Base-by-base conservation (phyloP, 2,888 invertebrate species). In the Nomada fucata region DNA sequence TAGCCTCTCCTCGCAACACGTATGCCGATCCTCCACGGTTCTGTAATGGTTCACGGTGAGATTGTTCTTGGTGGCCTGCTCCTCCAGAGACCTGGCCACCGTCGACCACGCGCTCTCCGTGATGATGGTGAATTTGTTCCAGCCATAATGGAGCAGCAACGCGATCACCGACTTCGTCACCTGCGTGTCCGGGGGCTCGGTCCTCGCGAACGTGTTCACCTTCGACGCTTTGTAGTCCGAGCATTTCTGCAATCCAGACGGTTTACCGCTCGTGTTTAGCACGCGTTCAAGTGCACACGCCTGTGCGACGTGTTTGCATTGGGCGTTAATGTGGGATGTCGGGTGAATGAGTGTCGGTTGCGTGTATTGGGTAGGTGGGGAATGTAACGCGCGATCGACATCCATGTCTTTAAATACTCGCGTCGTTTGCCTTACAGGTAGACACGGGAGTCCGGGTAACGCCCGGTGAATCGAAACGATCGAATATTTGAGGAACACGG, bases 121-220 rank as follows among this genome's bases (percentile, higher is more conserved):
- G 64, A 98, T 95, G 82, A 99, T 97, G 29, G 98, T 97, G 94
- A 99, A 99, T 93, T 98, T 98, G 89, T 96, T 96, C 99, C 99
- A 99, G 90, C 97, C 96, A 94, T 98, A 98, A 94, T 98, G 97
- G 76, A 96, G 95, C 90, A 99, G 95, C 79, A 99, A 95, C 0
- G 99, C 97, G 93, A 99, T 96, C 89, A 99, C 97, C 64, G 99
- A 99, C 94, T 98, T 98, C 79, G 98, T 98, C 84, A 99, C 98
- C 96, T 98, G 98, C 59, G 97, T 98, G 91, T 98, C 97, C 57
- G 98, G 98, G 42, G 99, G 98, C 94, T 98, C 98, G 52, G 98
- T 97, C 92, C 99, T 95, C 57, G 98, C 98, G 94, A 99, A 99
- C 81, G 98, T 98, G 82, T 97, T 96, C 92, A 98, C 96, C 84